Conservation (phyloP, 2,888 invertebrate genomes). For the Amaurobius ferox region DNA sequence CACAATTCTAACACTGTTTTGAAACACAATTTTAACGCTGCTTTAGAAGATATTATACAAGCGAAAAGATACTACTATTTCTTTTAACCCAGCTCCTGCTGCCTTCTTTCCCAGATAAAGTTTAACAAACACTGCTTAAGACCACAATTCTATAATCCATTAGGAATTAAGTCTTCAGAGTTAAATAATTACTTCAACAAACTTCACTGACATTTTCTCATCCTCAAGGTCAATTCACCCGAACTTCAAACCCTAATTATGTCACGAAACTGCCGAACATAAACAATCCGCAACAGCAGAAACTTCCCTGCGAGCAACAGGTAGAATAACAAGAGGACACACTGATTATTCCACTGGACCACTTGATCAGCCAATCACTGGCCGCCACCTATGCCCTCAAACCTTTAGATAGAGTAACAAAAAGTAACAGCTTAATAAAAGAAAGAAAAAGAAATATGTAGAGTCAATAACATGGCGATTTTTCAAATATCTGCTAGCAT, state of each 20-base stretch:
- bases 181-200: too few species aligned
- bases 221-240: not conserved
- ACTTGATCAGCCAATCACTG: slow-evolving; percentile 6
- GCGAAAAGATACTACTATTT: too few species aligned
- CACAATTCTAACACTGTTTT: too few species aligned
- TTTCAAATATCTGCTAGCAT: not conserved
- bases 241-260: slow-evolving; percentile 9
- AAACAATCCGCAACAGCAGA: not conserved
- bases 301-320: slow-evolving; percentile 12
- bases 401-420: not conserved
- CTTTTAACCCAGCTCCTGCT: too few species aligned
- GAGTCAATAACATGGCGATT: slow-evolving; percentile 12
- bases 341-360: slow-evolving; percentile 5
- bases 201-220: too few species aligned
- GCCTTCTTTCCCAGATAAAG: too few species aligned
- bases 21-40: too few species aligned
- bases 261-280: not conserved
- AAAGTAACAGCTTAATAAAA: not conserved
- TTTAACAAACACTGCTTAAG: too few species aligned
- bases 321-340: slow-evolving; percentile 3
- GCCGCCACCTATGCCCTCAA: slow-evolving; percentile 9
- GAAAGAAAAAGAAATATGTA: not conserved
- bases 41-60: too few species aligned
- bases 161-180: too few species aligned
- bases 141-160: too few species aligned